Evolutionary conservation across 2,797 vertebrate species (phyloP).

Genomic region (Argyrosomus regius): DNA sequence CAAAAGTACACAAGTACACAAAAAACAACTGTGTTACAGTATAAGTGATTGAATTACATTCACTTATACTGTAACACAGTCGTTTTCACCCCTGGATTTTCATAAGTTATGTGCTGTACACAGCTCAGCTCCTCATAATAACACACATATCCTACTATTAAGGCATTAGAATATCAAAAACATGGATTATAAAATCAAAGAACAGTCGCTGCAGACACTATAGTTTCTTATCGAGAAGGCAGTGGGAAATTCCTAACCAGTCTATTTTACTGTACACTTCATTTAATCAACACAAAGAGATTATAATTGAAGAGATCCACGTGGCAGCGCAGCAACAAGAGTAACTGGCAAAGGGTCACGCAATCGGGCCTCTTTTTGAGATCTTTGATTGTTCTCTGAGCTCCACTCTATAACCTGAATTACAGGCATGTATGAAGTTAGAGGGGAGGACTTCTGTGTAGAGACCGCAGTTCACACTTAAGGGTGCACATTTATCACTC

Average conservation of each 20-base stretch:
- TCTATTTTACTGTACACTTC: constrained; percentile 49
- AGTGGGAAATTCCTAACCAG: constrained; percentile 37
- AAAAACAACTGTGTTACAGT: background rate
- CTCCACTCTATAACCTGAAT: constrained; percentile 34
- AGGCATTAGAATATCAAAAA: background rate
- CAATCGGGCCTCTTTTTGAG: constrained; percentile 30
- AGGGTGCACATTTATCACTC: constrained; percentile 49
- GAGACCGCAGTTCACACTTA: constrained; percentile 34
- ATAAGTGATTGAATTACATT: too few relatives aligned
- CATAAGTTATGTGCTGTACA: background rate
- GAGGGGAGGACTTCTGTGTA: constrained; percentile 43
- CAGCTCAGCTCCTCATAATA: background rate
- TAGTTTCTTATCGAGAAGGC: constrained; percentile 18
- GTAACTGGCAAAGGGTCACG: constrained; percentile 33
- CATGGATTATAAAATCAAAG: background rate
- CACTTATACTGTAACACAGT: too few relatives aligned
- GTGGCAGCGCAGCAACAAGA: constrained; percentile 39
- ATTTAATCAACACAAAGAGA: constrained; percentile 65
- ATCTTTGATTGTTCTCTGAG: constrained; percentile 17
- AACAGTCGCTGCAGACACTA: background rate
- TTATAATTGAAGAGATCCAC: constrained; percentile 53
- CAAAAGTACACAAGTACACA: background rate
- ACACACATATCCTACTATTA: background rate
- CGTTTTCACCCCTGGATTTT: too few relatives aligned
- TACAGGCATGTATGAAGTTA: constrained; percentile 47